These are phyloP conservation scores for Cosmia pyralina DNA, from an alignment of 2,888 invertebrate genomes.

Conservation along the genomic window DNA sequence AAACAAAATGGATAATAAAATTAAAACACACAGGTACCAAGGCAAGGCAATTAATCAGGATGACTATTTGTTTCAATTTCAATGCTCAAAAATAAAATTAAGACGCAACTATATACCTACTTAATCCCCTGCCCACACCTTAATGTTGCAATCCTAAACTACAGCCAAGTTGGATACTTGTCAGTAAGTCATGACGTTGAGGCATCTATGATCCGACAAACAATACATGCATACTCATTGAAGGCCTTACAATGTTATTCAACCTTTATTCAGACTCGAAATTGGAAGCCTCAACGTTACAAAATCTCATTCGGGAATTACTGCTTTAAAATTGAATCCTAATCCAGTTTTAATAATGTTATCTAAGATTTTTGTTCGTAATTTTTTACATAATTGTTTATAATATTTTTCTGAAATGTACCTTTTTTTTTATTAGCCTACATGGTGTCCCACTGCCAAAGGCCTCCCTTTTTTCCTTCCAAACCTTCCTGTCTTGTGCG, in stretches of 20 bases:
- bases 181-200: conserved; percentile 21
- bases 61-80: conserved; percentile 11
- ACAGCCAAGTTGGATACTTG: conserved; percentile 30
- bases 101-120: conserved; percentile 25
- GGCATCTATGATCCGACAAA: conserved; percentile 39
- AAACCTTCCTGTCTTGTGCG: too few species aligned
- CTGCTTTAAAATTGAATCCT: too few species aligned
- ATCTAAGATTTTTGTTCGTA: too few species aligned
- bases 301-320: too few species aligned
- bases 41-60: background rate
- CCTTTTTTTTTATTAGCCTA: too few species aligned
- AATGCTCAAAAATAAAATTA: conserved; percentile 10
- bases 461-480: too few species aligned
- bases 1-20: background rate
- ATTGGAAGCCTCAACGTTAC: too few species aligned
- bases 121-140: conserved; percentile 37
- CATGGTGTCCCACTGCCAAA: too few species aligned
- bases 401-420: too few species aligned
- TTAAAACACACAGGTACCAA: background rate
- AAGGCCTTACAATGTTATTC: conserved; percentile 41
- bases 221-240: conserved; percentile 45
- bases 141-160: conserved; percentile 35
- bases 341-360: too few species aligned
- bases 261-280: conserved; percentile 29
- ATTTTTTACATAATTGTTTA: too few species aligned